Base-by-base conservation (phyloP, 2,888 invertebrate species). In the Drosophila histrio region DNA sequence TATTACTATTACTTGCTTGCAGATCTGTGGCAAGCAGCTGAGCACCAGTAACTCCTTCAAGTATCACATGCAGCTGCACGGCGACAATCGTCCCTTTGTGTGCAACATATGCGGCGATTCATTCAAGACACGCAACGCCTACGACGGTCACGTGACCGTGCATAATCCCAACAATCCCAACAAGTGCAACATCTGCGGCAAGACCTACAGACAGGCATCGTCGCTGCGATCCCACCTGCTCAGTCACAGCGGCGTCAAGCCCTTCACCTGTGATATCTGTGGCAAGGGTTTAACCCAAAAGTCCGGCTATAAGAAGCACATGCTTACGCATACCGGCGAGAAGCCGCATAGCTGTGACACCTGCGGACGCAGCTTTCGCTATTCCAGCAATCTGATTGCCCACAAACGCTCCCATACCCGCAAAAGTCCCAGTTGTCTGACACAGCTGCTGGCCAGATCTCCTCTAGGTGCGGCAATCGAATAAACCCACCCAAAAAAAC, bases 211-310 rank as follows among this genome's bases (percentile, higher is more conserved):
- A 0, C 91, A 92, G 57, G 81, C 91, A 0, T 90, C 91, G 0
- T 91, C 91, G 2, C 71, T 92, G 9, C 88, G 91, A 11, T 77
- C 87, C 2, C 92, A 92, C 41, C 81, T 91, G 69, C 63, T 89
- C 8, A 83, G 82, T 0, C 92, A 92, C 62, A 89, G 88, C 1
- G 91, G 91, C 3, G 84, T 91, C 53, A 91, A 91, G 71, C 92
- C 92, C 0, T 92, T 89, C 60, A 72, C 79, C 8, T 92, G 92
- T 43, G 80, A 78, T 9, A 82, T 91, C 13, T 92, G 92, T 56
- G 92, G 92, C 17, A 92, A 92, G 54, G 90, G 91, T 1, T 79
- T 92, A 72, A 91, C 91, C 0, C 92, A 92, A 63, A 91, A 90
- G 62, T 91, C 91, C 0, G 92, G 91, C 26, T 91, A 90, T 57